Evolutionary conservation across 2,797 vertebrate species (phyloP), one percentile per base, ranked within the genome.

Genomic region (Pseudochirops corinnae): DNA sequence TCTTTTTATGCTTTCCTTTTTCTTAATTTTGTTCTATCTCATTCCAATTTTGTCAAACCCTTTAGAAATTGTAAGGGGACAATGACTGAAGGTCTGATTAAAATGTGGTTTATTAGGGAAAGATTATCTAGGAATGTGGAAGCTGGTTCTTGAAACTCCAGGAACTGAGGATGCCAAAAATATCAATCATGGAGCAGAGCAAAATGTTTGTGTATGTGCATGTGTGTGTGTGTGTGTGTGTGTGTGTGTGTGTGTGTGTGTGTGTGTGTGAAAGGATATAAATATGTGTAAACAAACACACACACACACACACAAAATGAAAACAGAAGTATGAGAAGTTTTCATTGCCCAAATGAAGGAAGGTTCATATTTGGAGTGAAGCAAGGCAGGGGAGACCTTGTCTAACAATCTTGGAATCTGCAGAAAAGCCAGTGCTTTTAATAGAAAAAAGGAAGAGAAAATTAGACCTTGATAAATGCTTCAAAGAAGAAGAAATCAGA

Each of bases 381-480:
- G 3, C 39, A 26, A 87, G 3, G 18, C 74, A 87, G 39, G 21
- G 11, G 74, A 0, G 10, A 24, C 39, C 39, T 50, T 39, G 0
- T 50, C 74, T 87, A 87, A 87, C 62, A 91, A 60, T 90, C 53
- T 39, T 9, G 2, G 2, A 94, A 56, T 24, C 7, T 56, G 56
- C 90, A 91, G 33, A 91, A 74, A 95, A 94, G 24, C 93, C 55
- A 92, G 4, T 5, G n/a, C 92, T 93, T 62, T 94, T 5, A 56
- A 91, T 28, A 92, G 56, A 56, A 94, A 18, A 92, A 90, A 14
- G 96, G 90, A 92, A 74, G 2, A 95, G 60, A 93, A 92, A 56
- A 67, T 96, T 56, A 91, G 95, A 87, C 46, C 95, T 95, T 87
- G 94, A 74, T 92, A 94, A 91, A 56, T 96, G 26, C 50, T 91